These are phyloP conservation scores for Sibirionetta formosa DNA, from an alignment of 2,797 vertebrate genomes.

Conservation along the genomic window DNA sequence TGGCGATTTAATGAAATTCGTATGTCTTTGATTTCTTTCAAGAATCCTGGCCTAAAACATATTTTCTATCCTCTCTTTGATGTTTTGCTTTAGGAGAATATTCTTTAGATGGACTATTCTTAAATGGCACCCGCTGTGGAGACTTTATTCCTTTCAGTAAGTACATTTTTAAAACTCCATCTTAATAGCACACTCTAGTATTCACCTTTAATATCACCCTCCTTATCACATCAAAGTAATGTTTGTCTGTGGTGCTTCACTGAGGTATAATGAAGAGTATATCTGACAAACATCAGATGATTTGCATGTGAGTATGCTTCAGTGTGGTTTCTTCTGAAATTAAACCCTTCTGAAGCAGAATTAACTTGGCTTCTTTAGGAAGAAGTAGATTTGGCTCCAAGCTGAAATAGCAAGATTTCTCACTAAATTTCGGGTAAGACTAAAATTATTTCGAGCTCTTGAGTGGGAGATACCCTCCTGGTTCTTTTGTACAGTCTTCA, in stretches of 20 bases:
- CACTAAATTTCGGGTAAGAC: not conserved
- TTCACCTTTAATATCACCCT: conserved; percentile 7
- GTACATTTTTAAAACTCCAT: conserved; percentile 20
- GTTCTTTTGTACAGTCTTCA: not conserved
- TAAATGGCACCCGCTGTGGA: conserved; percentile 50
- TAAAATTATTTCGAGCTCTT: not conserved
- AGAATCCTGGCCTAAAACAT: conserved; percentile 29
- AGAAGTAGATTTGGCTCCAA: not conserved
- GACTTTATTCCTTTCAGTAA: not conserved
- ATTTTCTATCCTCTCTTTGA: conserved; percentile 53
- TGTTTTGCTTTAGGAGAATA: conserved; percentile 58
- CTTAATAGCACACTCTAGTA: not conserved
- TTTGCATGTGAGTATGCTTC: not conserved
- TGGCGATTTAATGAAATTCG: conserved; percentile 29
- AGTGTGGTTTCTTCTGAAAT: not conserved
- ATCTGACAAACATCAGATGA: not conserved
- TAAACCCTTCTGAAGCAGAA: not conserved
- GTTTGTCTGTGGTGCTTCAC: not conserved
- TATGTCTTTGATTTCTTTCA: conserved; percentile 49
- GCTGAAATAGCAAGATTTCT: not conserved
- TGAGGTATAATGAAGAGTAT: not conserved
- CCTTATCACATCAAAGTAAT: conserved; percentile 21
- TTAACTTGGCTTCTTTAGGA: not conserved
- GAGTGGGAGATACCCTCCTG: not conserved
- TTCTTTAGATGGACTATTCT: conserved; percentile 53